A percentile compares a stretch with the other conserved stretches of the same genome.
Conservation (phyloP, 2,113 vertebrate species). For the Micronycteris hirsuta region DNA sequence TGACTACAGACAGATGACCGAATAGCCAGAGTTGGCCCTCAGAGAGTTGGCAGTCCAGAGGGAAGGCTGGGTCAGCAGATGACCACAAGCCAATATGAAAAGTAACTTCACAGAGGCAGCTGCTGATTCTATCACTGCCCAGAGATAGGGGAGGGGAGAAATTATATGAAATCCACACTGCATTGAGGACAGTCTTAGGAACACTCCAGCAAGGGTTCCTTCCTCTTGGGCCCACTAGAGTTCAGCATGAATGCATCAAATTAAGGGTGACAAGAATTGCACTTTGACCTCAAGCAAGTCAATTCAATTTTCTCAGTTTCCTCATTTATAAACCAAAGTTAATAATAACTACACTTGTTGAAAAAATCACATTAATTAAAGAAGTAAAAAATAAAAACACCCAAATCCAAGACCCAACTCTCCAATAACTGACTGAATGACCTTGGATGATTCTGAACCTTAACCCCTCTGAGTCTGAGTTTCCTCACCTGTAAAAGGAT, state of each 20-base stretch:
- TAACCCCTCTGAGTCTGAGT: not conserved
- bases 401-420: not conserved
- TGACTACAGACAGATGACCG: not conserved
- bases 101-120: not conserved
- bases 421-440: not conserved
- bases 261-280: not conserved
- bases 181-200: not conserved
- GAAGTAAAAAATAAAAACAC: not conserved
- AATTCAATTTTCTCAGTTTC: not conserved
- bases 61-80: not conserved
- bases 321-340: not conserved
- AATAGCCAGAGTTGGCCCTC: not conserved
- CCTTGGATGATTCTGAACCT: not conserved
- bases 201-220: not conserved
- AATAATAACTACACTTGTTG: not conserved
- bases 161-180: not conserved
- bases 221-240: not conserved
- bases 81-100: not conserved
- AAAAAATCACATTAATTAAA: not conserved
- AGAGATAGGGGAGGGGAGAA: not conserved
- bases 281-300: not conserved
- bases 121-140: not conserved
- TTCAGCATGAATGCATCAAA: not conserved
- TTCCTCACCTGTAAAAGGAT: not conserved
- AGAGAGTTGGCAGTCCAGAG: not conserved